phyloP scores from a whole-genome alignment of 2,113 vertebrate genomes.

The Porphyrio hochstetteri region DNA sequence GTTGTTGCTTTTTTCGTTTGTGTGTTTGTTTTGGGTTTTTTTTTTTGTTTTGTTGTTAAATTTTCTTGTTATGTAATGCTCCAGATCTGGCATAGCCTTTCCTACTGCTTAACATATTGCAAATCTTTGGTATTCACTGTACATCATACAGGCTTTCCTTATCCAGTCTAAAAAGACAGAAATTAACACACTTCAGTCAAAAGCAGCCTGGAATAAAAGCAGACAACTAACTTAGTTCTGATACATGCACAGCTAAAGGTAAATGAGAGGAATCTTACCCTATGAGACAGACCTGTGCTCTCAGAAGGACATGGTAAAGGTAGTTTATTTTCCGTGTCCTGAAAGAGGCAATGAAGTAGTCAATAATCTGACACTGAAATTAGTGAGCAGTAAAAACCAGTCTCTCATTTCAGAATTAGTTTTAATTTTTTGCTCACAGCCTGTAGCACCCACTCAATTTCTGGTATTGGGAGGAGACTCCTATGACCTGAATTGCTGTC shows the following conservation, averaged over 20 bases:
- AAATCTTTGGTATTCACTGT: background rate
- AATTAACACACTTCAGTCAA: background rate
- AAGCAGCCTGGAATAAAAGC: background rate
- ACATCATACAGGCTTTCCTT: background rate
- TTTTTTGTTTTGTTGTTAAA: background rate
- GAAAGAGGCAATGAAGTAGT: background rate
- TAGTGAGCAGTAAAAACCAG: background rate
- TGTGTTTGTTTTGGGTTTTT: too few relatives aligned
- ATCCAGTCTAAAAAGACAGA: background rate
- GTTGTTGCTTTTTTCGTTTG: background rate
- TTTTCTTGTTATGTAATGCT: background rate
- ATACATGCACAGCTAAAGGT: background rate
- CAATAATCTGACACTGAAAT: background rate
- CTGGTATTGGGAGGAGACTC: background rate
- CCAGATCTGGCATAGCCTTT: background rate
- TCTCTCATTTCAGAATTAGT: background rate
- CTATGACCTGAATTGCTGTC: background rate
- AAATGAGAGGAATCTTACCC: background rate
- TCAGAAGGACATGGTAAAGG: background rate
- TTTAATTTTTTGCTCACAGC: background rate
- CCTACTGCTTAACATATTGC: background rate
- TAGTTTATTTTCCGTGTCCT: slow-evolving; percentile 4
- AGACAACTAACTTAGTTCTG: background rate
- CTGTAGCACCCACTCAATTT: background rate
- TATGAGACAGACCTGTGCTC: background rate